A percentile compares a stretch with the other conserved stretches of the same genome.
Evolutionary conservation across 2,113 vertebrate genomes (phyloP).

Genomic region (Myiozetetes cayanensis): DNA sequence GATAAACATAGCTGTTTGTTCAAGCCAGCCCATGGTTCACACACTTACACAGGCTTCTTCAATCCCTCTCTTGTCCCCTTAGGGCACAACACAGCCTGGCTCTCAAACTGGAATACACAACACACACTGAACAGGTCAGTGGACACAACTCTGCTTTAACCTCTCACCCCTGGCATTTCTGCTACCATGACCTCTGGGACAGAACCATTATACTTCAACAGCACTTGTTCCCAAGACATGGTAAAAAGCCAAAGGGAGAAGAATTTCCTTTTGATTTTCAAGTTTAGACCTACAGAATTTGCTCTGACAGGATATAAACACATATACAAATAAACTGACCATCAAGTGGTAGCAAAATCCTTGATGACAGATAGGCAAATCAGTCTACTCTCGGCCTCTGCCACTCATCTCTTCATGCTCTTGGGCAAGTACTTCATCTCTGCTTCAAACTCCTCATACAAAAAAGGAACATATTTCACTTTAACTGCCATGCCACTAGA

Average conservation of each 20-base stretch:
- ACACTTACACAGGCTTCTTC: constrained; percentile 33
- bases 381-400: background rate
- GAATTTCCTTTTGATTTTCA: background rate
- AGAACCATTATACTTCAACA: background rate
- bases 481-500: background rate
- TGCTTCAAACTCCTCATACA: background rate
- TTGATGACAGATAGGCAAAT: background rate
- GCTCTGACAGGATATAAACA: background rate
- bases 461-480: background rate
- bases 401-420: background rate
- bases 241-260: background rate
- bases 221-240: background rate
- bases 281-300: background rate
- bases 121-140: constrained; percentile 35
- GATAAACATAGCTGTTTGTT: constrained; percentile 57
- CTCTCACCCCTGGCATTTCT: constrained; percentile 52
- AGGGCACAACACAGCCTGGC: constrained; percentile 20
- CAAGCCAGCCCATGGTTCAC: constrained; percentile 53
- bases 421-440: background rate
- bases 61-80: constrained; percentile 19
- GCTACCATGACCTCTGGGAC: constrained; percentile 53
- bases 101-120: constrained; percentile 44
- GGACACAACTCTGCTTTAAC: constrained; percentile 58
- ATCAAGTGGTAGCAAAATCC: background rate
- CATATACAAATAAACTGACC: background rate